Percentiles rank a stretch among this genome's conserved stretches.
phyloP scores from a whole-genome alignment of 2,888 invertebrate genomes.

The Tetrapedia diversipes region DNA sequence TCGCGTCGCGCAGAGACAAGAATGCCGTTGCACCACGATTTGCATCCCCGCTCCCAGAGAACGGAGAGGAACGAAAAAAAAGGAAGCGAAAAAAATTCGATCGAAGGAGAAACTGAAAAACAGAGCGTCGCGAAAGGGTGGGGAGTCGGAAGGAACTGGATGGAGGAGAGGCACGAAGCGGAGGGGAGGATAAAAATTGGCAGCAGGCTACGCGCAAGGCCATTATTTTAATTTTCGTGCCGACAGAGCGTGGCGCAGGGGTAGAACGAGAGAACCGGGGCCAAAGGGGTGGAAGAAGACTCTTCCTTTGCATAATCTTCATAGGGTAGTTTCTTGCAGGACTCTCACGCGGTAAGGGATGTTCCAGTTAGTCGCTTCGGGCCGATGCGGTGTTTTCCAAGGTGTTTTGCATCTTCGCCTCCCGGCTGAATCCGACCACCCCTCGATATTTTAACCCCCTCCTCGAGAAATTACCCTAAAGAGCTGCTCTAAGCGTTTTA shows the following conservation, averaged over 20 bases:
- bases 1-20: slow-evolving; percentile 71
- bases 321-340: slow-evolving; percentile 69
- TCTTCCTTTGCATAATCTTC: slow-evolving; percentile 76
- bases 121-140: background rate
- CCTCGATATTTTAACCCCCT: background rate
- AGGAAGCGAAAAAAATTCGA: slow-evolving; percentile 54
- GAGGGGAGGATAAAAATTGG: slow-evolving; percentile 36
- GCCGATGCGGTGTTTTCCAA: slow-evolving; percentile 58
- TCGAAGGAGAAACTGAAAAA: slow-evolving; percentile 41
- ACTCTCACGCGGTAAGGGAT: slow-evolving; percentile 65
- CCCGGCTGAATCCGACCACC: slow-evolving; percentile 24
- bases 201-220: slow-evolving; percentile 31
- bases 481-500: slow-evolving; percentile 82
- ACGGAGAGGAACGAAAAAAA: slow-evolving; percentile 38
- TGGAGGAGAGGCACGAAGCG: background rate
- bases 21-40: slow-evolving; percentile 75
- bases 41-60: slow-evolving; percentile 65
- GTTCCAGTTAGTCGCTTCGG: slow-evolving; percentile 59
- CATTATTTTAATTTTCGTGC: slow-evolving; percentile 53
- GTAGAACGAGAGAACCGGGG: slow-evolving; percentile 7
- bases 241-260: slow-evolving; percentile 38
- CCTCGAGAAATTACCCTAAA: slow-evolving; percentile 78
- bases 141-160: slow-evolving; percentile 1
- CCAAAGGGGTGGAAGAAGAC: slow-evolving; percentile 53
- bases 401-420: slow-evolving; percentile 63